Conservation (phyloP, 2,113 vertebrate species). For the Cephalopholis sonnerati region DNA sequence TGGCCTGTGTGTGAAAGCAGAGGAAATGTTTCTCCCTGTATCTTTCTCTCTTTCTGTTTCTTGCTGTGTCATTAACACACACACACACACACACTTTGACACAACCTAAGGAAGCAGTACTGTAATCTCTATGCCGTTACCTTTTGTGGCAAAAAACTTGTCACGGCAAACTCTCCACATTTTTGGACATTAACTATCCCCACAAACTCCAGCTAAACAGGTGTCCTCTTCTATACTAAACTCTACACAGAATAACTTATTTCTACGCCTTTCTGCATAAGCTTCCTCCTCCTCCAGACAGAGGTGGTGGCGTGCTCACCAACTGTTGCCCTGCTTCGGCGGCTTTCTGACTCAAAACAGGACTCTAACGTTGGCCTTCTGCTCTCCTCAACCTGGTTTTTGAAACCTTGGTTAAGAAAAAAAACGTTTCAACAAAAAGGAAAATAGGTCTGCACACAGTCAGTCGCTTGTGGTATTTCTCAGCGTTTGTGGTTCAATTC, state of each 20-base stretch:
- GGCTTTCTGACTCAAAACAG: constrained; percentile 75
- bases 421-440: constrained; percentile 16
- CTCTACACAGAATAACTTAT: constrained; percentile 10
- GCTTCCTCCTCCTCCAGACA: constrained; percentile 57
- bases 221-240: constrained; percentile 34
- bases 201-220: constrained; percentile 18
- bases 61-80: neutral
- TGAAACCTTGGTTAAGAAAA: constrained; percentile 45
- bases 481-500: constrained; percentile 38
- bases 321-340: constrained; percentile 50
- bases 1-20: constrained; percentile 33
- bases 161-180: neutral
- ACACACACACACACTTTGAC: neutral
- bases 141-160: neutral
- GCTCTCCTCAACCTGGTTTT: constrained; percentile 36
- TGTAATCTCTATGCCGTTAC: neutral
- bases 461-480: constrained; percentile 30
- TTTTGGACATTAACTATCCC: neutral
- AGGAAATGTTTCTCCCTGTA: constrained; percentile 31
- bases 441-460: constrained; percentile 9
- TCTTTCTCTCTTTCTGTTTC: constrained; percentile 4
- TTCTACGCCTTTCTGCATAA: constrained; percentile 48
- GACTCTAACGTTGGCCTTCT: constrained; percentile 42
- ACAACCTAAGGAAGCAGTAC: constrained; percentile 25
- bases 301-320: constrained; percentile 48